phyloP scores from a whole-genome alignment of 2,113 vertebrate species.

The Oryzias melastigma region DNA sequence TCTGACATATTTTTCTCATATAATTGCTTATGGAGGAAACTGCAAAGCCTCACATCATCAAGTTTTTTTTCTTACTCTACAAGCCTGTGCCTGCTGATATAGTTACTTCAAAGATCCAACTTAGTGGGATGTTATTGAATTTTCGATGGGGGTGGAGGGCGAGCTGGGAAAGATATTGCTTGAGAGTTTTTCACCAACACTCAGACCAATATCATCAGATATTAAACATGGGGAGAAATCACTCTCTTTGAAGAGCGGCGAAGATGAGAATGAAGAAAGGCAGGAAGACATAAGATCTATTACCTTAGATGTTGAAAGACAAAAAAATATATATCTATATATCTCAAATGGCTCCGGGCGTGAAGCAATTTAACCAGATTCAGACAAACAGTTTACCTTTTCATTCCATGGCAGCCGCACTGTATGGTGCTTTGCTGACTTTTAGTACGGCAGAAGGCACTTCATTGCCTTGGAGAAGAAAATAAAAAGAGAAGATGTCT shows the following conservation, averaged over 20 bases:
- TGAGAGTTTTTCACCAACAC: conserved; percentile 65
- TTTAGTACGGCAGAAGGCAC: neutral
- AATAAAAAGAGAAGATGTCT: conserved; percentile 13
- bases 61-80: conserved; percentile 27
- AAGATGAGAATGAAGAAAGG: conserved; percentile 45
- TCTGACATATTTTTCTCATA: conserved; percentile 61
- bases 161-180: conserved; percentile 72
- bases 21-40: conserved; percentile 61
- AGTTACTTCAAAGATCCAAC: conserved; percentile 67
- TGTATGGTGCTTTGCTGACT: conserved; percentile 13
- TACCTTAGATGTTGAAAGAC: conserved; percentile 44
- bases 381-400: conserved; percentile 31
- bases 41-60: conserved; percentile 31
- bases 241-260: conserved; percentile 49
- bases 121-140: conserved; percentile 77
- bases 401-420: conserved; percentile 13
- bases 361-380: conserved; percentile 40
- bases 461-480: conserved; percentile 17
- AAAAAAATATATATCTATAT: conserved; percentile 11
- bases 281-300: conserved; percentile 59
- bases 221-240: conserved; percentile 68
- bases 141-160: conserved; percentile 61
- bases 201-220: conserved; percentile 74
- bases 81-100: conserved; percentile 49
- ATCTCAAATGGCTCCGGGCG: conserved; percentile 10